These are phyloP conservation scores for Thecophora atra DNA, from an alignment of 2,888 invertebrate species.

Conservation along the genomic window DNA sequence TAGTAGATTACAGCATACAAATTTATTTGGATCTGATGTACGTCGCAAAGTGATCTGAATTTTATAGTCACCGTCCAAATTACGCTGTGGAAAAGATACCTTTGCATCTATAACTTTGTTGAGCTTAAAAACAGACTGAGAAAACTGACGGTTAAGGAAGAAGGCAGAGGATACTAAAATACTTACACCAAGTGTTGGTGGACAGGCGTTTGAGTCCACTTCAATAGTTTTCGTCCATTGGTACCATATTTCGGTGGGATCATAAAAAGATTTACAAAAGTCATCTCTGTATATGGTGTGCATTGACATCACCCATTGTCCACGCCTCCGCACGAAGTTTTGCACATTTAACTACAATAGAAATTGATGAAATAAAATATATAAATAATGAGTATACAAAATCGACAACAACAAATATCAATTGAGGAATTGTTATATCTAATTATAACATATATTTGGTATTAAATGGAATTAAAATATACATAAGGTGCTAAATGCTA, in stretches of 20 bases:
- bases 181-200: not conserved
- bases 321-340: not conserved
- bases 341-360: not conserved
- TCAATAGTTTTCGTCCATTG: not conserved
- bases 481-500: not conserved
- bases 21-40: not conserved
- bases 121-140: not conserved
- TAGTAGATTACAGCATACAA: not conserved
- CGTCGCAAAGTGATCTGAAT: not conserved
- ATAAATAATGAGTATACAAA: no score
- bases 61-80: slow-evolving; percentile 3
- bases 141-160: not conserved
- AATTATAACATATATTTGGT: no score
- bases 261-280: not conserved
- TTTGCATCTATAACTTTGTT: not conserved
- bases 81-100: not conserved
- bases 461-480: no score
- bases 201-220: not conserved
- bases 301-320: not conserved
- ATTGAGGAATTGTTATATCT: no score
- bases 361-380: no score
- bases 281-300: not conserved
- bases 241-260: not conserved
- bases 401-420: no score
- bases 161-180: no score